A percentile compares a stretch with the other conserved stretches of the same genome.
Evolutionary conservation across 2,888 invertebrate genomes (phyloP).

Genomic region (Apocheima hispidaria): DNA sequence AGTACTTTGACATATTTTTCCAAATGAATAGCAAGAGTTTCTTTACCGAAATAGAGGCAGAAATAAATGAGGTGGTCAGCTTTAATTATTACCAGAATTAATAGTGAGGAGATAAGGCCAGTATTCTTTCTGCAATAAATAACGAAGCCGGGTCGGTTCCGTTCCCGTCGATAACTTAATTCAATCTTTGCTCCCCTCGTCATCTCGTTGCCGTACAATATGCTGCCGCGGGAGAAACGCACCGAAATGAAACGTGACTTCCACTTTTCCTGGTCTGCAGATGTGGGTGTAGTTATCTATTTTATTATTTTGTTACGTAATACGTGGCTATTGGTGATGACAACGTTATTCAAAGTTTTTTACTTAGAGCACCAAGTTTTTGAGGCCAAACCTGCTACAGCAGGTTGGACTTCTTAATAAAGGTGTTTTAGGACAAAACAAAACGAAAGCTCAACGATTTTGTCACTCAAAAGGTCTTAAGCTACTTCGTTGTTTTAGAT

Average conservation of each 20-base stretch:
- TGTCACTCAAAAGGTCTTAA: no score
- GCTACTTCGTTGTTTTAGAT: no score
- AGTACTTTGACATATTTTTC: neutral
- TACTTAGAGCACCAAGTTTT: no score
- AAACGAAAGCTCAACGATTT: no score
- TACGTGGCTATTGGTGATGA: slow-evolving; percentile 20
- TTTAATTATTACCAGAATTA: slow-evolving; percentile 80
- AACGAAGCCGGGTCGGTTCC: slow-evolving; percentile 62
- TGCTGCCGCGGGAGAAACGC: slow-evolving; percentile 63
- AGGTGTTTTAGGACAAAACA: no score
- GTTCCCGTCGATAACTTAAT: slow-evolving; percentile 78
- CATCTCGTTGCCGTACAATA: slow-evolving; percentile 65
- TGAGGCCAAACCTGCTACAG: no score
- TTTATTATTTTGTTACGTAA: slow-evolving; percentile 41
- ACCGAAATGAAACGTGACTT: slow-evolving; percentile 65
- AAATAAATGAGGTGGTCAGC: slow-evolving; percentile 55
- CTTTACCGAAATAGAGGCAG: slow-evolving; percentile 1
- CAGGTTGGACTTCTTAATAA: no score
- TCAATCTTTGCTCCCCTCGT: slow-evolving; percentile 79
- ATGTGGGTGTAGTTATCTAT: slow-evolving; percentile 30
- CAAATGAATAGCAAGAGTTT: neutral
- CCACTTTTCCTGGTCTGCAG: slow-evolving; percentile 48
- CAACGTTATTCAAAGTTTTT: neutral
- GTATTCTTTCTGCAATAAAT: slow-evolving; percentile 75
- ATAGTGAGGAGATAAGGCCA: slow-evolving; percentile 76